Evolutionary conservation across 2,888 invertebrate genomes (phyloP).

Genomic region (Cantharis flavilabris): DNA sequence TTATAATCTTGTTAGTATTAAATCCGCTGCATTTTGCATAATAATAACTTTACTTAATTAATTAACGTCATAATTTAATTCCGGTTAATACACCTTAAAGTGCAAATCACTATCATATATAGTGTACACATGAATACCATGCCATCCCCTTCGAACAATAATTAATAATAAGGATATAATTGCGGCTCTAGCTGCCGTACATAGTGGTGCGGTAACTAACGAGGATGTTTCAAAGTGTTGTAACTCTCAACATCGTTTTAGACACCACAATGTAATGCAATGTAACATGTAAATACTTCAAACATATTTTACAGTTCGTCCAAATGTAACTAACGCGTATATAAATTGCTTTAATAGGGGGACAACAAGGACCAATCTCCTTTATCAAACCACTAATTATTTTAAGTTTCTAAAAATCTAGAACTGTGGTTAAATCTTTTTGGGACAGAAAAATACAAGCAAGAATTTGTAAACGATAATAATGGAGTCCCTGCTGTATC

Average conservation of each 20-base stretch:
- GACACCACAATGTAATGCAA: slow-evolving; percentile 14
- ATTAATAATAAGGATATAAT: slow-evolving; percentile 27
- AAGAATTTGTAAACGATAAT: no score
- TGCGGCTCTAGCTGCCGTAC: slow-evolving; percentile 17
- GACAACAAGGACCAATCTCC: not conserved
- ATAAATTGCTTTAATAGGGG: not conserved
- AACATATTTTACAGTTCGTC: not conserved
- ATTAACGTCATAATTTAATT: slow-evolving; percentile 21
- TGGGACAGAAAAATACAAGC: no score
- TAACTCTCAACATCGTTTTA: slow-evolving; percentile 9
- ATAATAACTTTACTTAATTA: slow-evolving; percentile 13
- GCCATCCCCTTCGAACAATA: slow-evolving; percentile 14
- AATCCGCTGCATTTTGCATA: slow-evolving; percentile 14
- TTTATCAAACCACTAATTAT: not conserved
- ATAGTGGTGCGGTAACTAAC: slow-evolving; percentile 5
- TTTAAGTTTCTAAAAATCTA: not conserved
- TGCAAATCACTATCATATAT: not conserved
- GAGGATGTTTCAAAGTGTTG: slow-evolving; percentile 6
- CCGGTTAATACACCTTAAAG: slow-evolving; percentile 10
- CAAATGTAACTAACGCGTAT: not conserved
- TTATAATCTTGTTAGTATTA: slow-evolving; percentile 8
- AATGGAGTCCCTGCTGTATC: no score
- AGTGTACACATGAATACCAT: not conserved
- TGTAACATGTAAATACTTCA: slow-evolving; percentile 7
- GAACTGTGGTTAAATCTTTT: not conserved